Evolutionary conservation across 2,797 vertebrate genomes (phyloP), one percentile per base, ranked within the genome.

Genomic region (Gymnopithys bicolor): DNA sequence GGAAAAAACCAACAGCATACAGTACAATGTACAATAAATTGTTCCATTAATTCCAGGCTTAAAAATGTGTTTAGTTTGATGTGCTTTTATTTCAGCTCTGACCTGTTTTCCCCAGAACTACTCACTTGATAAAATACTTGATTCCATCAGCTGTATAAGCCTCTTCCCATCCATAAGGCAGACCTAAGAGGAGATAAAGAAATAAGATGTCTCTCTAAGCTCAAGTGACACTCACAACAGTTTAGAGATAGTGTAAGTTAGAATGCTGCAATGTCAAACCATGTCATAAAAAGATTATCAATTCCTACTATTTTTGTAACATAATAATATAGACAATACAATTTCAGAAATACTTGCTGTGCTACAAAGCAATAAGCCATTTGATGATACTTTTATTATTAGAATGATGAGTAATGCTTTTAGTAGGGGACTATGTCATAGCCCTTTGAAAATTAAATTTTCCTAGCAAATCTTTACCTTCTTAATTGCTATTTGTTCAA

Each of bases 91-190:
- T 95, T 94, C 82, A 82, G 25, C 81, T 75, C 60, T 80, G 92
- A 89, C 83, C 85, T 28, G 3, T 94, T 97, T 96, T 76, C 56
- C 85, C 89, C 94, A 97, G 91, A 97, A 51, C 68, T 71, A 98
- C 99, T 98, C 98, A 99, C 99, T 99, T 99, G 98, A 99, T 99
- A 95, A 98, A 99, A 96, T 99, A 99, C 91, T 98, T 99, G 87
- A 98, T 98, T 92, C 99, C 99, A 69, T 99, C 99, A 96, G 98
- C 97, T 88, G 99, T 99, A 95, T 98, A 99, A 79, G 99, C 99
- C 97, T 99, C 98, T 95, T 99, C 99, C 98, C 98, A 99, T 91
- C 99, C 99, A 9, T 98, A 99, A 67, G 99, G 99, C 93, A 98
- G 98, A 98, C 98, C 99, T 99, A 91, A 32, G 80, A 90, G 58